These are phyloP conservation scores for Heterochromis multidens DNA, from an alignment of 2,113 vertebrate genomes.

Conservation along the genomic window DNA sequence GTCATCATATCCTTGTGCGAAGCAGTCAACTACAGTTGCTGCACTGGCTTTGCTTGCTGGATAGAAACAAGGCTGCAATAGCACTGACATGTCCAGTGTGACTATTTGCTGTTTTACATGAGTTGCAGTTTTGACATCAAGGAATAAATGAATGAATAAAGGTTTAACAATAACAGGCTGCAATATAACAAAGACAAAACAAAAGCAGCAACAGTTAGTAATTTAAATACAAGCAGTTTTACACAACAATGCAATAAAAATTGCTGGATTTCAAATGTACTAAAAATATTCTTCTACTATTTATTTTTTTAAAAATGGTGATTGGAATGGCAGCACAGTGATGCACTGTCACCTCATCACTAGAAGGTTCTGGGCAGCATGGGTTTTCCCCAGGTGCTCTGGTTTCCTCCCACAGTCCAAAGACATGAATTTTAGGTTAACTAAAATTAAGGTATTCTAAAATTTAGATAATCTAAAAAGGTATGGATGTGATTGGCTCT, in stretches of 20 bases:
- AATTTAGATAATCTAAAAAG: not conserved
- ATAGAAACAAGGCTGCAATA: not conserved
- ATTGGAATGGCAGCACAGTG: not conserved
- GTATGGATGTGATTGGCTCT: not conserved
- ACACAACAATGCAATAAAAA: no score
- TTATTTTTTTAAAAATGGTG: not conserved
- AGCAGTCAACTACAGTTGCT: not conserved
- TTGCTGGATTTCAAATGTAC: not conserved
- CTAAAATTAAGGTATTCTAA: not conserved
- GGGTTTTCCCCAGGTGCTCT: not conserved
- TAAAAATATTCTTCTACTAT: no score
- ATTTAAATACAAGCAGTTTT: not conserved
- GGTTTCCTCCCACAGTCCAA: not conserved
- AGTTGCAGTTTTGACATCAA: not conserved
- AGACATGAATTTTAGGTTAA: not conserved
- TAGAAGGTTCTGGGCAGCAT: fast-evolving
- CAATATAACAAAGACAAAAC: not conserved
- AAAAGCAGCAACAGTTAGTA: not conserved
- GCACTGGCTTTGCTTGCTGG: not conserved
- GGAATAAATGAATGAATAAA: not conserved
- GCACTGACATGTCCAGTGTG: not conserved
- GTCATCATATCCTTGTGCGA: not conserved
- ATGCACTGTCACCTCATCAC: not conserved
- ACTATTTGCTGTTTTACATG: not conserved
- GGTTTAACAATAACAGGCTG: not conserved